phyloP scores from a whole-genome alignment of 2,113 vertebrate genomes.

The Pangasianodon gigas region DNA sequence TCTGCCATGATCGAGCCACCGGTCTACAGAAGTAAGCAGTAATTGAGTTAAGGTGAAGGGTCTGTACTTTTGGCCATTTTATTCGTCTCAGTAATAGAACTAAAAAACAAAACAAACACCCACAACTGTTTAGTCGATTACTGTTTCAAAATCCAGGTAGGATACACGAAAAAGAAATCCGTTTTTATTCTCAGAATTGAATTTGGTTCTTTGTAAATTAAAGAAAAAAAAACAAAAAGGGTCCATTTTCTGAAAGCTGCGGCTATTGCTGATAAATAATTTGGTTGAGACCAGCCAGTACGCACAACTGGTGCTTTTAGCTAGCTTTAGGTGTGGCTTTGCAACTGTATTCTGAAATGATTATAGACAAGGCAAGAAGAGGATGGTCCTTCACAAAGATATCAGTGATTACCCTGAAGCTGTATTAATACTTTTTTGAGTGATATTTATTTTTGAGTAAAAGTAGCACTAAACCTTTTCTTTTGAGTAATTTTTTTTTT shows the following conservation, averaged over 20 bases:
- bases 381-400: not conserved
- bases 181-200: not conserved
- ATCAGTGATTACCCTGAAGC: not conserved
- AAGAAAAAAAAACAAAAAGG: too few relatives aligned
- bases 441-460: not conserved
- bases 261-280: too few relatives aligned
- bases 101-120: not conserved
- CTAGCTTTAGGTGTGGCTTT: not conserved
- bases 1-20: constrained; percentile 58
- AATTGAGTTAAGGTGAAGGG: not conserved
- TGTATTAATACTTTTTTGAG: not conserved
- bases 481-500: not conserved
- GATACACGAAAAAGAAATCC: not conserved
- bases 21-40: not conserved
- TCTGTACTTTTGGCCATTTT: not conserved
- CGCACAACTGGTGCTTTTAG: not conserved
- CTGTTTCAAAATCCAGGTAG: not conserved
- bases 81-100: not conserved
- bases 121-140: not conserved
- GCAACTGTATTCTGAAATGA: not conserved
- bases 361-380: not conserved
- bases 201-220: too few relatives aligned
- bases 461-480: not conserved
- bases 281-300: too few relatives aligned
- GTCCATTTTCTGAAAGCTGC: not conserved